Evolutionary conservation across 2,888 invertebrate species (phyloP), one percentile per base, ranked within the genome.

Genomic region (Hedychridium roseum): DNA sequence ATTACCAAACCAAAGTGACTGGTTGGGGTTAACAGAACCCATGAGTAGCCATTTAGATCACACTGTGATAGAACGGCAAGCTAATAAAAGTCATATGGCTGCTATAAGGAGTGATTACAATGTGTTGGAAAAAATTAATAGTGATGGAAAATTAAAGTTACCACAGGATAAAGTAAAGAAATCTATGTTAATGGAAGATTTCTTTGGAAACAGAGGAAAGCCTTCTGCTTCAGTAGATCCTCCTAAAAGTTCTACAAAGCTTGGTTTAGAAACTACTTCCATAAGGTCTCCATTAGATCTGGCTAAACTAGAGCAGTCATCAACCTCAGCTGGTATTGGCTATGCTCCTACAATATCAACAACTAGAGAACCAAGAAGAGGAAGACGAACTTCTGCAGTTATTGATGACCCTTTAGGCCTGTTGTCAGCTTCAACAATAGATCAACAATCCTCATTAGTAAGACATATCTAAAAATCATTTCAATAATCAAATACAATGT

Each of bases 391-490:
- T 41, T 57, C 71, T 5, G 46, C 55, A 7, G 46, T 64, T 14
- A 54, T 67, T 31, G 64, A 65, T 18, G 76, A 76, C 53, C 75
- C 75, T 18, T 55, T 76, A 6, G 76, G 76, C 40, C 51, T 76
- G 20, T 52, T 75, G 18, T 55, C 68, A 2, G 18, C 50, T 9
- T 36, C 44, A 6, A 12, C 37, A 7, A 18, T 54, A 2, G 48
- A 38, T 17, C 49, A 63, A 57, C n/a, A n/a, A n/a, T n/a, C n/a
- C n/a, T n/a, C n/a, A 34, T 12, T 28, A 57, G 59, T 63, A 48
- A 57, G 21, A 50, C 43, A 35, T 28, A 38, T 21, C 14, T 23
- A 14, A 53, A 53, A 27, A 12, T 16, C 28, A 42, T 50, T 23
- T 2, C 28, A 40, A 36, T 14, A 55, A 50, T 20, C 18, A 16